Evolutionary conservation across 2,888 invertebrate species (phyloP).

Genomic region (Eristalis intricaria): DNA sequence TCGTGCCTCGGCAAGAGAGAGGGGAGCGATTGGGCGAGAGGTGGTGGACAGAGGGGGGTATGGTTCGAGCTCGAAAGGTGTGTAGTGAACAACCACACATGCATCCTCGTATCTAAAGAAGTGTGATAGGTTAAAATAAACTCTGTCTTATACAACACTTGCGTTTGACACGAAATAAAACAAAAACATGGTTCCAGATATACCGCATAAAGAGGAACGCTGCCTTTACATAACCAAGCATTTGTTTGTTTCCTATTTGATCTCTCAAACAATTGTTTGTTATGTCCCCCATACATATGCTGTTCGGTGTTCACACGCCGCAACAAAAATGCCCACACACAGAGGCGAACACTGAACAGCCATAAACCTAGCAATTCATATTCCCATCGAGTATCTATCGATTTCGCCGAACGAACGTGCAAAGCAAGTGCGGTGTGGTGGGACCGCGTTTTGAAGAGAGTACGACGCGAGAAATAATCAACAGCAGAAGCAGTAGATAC

Average conservation of each 20-base stretch:
- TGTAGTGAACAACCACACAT: slow-evolving; percentile 36
- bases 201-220: neutral
- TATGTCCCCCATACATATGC: slow-evolving; percentile 2
- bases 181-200: slow-evolving; percentile 16
- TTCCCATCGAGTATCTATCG: slow-evolving; percentile 33
- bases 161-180: neutral
- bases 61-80: slow-evolving; percentile 43
- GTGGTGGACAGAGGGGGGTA: neutral
- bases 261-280: slow-evolving; percentile 8
- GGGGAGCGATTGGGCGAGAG: neutral
- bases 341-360: neutral
- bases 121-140: neutral
- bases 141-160: slow-evolving; percentile 32
- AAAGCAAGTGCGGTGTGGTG: slow-evolving; percentile 58
- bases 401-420: slow-evolving; percentile 49
- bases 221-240: slow-evolving; percentile 43
- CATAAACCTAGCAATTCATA: neutral
- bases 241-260: slow-evolving; percentile 23
- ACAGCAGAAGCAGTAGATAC: slow-evolving; percentile 24
- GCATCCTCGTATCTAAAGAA: slow-evolving; percentile 7
- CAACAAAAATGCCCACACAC: neutral
- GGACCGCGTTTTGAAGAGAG: slow-evolving; percentile 9
- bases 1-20: neutral
- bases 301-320: neutral
- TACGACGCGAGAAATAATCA: slow-evolving; percentile 32